These are phyloP conservation scores for Setophaga petechia DNA, from an alignment of 2,113 vertebrate genomes.

Conservation along the genomic window DNA sequence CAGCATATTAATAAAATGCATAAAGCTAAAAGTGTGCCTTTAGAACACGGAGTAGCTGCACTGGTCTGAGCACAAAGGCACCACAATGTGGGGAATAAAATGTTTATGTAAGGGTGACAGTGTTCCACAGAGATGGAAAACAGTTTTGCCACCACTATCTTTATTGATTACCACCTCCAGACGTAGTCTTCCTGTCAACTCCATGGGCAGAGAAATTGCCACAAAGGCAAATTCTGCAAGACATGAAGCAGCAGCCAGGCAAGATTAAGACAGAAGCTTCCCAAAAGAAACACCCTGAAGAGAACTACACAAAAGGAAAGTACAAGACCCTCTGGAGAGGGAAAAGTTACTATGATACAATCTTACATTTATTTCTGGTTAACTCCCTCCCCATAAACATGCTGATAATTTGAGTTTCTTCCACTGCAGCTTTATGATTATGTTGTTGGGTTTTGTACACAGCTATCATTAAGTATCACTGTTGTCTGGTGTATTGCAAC, in stretches of 20 bases:
- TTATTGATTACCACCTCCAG: background rate
- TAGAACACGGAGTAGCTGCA: background rate
- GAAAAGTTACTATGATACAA: background rate
- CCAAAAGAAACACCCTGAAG: background rate
- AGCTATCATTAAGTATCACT: background rate
- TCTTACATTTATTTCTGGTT: background rate
- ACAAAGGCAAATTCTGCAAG: background rate
- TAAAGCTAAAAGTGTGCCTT: background rate
- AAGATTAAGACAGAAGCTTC: background rate
- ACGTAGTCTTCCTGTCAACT: background rate
- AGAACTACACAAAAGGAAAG: background rate
- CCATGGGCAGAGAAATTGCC: background rate
- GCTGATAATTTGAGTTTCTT: background rate
- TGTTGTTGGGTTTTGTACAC: background rate
- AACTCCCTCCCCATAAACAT: background rate
- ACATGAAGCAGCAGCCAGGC: background rate
- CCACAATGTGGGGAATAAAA: background rate
- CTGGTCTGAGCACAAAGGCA: background rate
- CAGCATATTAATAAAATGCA: background rate
- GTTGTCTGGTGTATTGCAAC: background rate
- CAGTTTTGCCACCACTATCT: background rate
- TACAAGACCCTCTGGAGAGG: background rate
- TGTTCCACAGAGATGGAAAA: background rate
- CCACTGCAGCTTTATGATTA: background rate
- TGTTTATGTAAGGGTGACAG: background rate